Evolutionary conservation across 2,888 invertebrate genomes (phyloP).

Genomic region (Xestoiulus laeticollis): DNA sequence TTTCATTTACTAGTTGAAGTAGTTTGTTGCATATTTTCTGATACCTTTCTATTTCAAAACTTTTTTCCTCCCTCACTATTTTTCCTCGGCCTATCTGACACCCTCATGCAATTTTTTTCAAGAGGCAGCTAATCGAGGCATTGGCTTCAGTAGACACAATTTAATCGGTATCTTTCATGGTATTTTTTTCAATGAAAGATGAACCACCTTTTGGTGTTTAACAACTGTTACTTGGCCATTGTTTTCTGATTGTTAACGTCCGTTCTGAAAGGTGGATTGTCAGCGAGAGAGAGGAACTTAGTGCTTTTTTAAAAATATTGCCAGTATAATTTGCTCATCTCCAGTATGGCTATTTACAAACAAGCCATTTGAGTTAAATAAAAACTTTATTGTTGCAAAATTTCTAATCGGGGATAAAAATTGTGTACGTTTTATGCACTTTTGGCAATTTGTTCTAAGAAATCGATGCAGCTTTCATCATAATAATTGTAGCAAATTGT

Average conservation of each 20-base stretch:
- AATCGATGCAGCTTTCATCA: not conserved
- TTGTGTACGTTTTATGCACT: not conserved
- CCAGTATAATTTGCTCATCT: not conserved
- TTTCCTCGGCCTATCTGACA: not conserved
- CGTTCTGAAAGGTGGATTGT: not conserved
- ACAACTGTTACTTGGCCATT: constrained; percentile 42
- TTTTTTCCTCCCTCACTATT: not conserved
- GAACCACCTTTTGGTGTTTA: constrained; percentile 30
- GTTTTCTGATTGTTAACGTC: constrained; percentile 31
- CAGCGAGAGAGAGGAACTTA: not conserved
- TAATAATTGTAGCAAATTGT: too few relatives aligned
- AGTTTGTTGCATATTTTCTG: not conserved
- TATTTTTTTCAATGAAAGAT: not conserved
- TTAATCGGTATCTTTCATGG: not conserved
- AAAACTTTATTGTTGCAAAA: not conserved
- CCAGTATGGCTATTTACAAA: not conserved
- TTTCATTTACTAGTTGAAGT: constrained; percentile 28
- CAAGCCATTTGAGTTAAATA: not conserved
- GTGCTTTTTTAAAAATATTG: not conserved
- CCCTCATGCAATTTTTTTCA: constrained; percentile 47
- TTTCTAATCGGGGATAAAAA: not conserved
- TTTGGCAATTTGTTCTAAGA: not conserved
- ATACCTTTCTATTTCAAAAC: constrained; percentile 35
- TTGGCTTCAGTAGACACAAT: constrained; percentile 41
- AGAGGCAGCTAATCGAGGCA: constrained; percentile 50